Base-by-base conservation (phyloP, 2,113 vertebrate species). In the Gobius niger region DNA sequence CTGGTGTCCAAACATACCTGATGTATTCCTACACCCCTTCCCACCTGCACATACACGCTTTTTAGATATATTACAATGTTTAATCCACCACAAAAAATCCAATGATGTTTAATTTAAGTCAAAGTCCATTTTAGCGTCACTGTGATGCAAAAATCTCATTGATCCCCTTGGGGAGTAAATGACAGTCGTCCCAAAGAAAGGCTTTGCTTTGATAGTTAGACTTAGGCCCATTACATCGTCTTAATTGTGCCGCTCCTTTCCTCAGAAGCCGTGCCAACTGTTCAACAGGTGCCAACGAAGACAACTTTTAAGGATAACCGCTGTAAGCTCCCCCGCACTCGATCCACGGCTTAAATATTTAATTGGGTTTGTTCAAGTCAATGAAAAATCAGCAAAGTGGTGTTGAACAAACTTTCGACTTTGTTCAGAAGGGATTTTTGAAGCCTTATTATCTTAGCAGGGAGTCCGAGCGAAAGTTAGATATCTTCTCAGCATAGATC, bases 401-500 rank as follows among this genome's bases (percentile, higher is more conserved):
- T 62, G 51, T 42, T 63, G 53, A 54, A 71, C 68, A 82, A 67
- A 73, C 63, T 75, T 54, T 82, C 7, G 57, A 60, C 57, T 60
- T 46, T 63, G 61, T 60, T 60, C 57, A 2, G 1, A 7, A 7
- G 44, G 44, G 14, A 46, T 78, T 75, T 66, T 44, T 34, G 40
- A 57, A 59, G 65, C 62, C 76, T 88, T 80, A 83, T 89, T 88
- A 83, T 74, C 70, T 73, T 57, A 71, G 74, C 51, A 67, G 68
- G 44, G 80, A 72, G 68, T 64, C 59, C 82, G 83, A 85, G 77
- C 80, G 81, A 85, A 14, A 70, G 61, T 66, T 68, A 72, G 44
- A 72, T 67, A 40, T 51, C 67, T 77, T 70, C 83, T 74, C 75
- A 78, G 83, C 84, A 90, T 65, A 71, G 82, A 82, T 84, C 83